These are phyloP conservation scores for Alentia gelatinosa DNA, from an alignment of 2,888 invertebrate genomes.

Conservation along the genomic window DNA sequence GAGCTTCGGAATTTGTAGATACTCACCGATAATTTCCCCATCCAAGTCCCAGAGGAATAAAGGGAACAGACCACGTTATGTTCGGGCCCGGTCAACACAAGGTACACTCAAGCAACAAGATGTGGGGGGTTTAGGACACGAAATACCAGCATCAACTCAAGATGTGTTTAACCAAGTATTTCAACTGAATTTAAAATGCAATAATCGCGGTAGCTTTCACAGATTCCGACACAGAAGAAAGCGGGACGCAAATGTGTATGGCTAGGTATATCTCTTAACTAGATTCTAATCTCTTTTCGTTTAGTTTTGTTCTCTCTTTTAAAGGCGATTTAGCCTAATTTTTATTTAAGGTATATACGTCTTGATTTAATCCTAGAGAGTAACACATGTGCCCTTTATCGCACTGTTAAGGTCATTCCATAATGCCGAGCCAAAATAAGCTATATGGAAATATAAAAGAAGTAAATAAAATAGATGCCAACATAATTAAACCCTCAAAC, in stretches of 20 bases:
- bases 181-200: neutral
- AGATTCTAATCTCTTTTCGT: neutral
- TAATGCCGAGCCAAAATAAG: too few species aligned
- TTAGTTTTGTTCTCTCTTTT: constrained; percentile 3
- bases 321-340: too few species aligned
- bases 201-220: neutral
- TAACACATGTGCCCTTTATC: too few species aligned
- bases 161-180: neutral
- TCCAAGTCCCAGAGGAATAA: constrained; percentile 33
- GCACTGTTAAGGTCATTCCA: too few species aligned
- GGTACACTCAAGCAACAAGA: neutral
- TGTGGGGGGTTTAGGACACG: neutral
- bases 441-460: too few species aligned
- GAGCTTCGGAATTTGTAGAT: neutral
- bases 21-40: constrained; percentile 16
- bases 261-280: neutral
- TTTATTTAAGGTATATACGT: too few species aligned
- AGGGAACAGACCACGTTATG: constrained; percentile 21
- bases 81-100: neutral
- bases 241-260: neutral
- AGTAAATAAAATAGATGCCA: too few species aligned
- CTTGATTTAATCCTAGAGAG: too few species aligned
- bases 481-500: too few species aligned
- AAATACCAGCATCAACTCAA: neutral
- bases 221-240: neutral